Conservation (phyloP, 2,797 vertebrate genomes). For the Kryptopterus vitreolus region DNA sequence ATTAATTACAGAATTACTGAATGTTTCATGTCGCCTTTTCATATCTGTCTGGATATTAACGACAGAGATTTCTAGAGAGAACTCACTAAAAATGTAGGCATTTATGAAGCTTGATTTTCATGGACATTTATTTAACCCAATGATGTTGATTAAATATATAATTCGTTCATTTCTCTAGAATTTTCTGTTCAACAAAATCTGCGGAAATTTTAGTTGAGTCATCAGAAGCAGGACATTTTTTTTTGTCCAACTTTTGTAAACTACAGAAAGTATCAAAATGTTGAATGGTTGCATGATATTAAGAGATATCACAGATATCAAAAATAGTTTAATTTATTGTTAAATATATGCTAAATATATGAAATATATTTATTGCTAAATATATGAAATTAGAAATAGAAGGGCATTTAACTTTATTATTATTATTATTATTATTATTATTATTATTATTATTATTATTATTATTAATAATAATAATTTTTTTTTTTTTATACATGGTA, state of each 20-base stretch:
- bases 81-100: not conserved
- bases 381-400: no score
- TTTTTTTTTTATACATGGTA: no score
- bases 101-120: not conserved
- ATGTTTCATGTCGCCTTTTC: no score
- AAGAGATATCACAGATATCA: not conserved
- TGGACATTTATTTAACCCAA: not conserved
- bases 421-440: no score
- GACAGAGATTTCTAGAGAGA: no score
- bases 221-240: not conserved
- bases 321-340: not conserved
- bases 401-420: no score
- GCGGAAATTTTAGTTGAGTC: not conserved
- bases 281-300: not conserved
- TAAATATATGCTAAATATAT: no score
- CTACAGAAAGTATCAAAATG: not conserved
- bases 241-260: not conserved
- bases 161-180: not conserved
- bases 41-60: no score
- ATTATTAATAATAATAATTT: no score
- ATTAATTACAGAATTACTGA: no score
- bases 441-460: no score
- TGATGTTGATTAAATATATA: not conserved
- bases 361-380: no score
- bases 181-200: not conserved